Evolutionary conservation across 2,888 invertebrate genomes (phyloP).

Genomic region (Nomada fabriciana): DNA sequence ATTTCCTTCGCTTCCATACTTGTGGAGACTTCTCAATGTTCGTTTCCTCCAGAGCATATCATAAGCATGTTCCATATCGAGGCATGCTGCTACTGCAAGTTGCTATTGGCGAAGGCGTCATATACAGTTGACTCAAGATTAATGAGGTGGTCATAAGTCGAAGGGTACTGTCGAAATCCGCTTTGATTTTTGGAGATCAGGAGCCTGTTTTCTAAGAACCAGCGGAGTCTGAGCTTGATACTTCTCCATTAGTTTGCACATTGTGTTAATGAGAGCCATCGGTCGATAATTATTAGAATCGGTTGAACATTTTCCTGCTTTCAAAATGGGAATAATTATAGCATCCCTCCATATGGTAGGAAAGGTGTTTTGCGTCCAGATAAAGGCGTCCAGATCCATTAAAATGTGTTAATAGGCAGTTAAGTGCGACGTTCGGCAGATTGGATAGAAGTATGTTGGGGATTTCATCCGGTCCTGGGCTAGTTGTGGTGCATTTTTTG

Average conservation of each 20-base stretch:
- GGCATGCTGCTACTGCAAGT: background rate
- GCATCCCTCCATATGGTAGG: background rate
- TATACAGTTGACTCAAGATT: constrained; percentile 3
- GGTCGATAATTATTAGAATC: constrained; percentile 12
- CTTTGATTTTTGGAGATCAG: constrained; percentile 7
- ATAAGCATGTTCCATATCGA: constrained; percentile 14
- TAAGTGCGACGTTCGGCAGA: background rate
- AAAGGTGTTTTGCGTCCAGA: background rate
- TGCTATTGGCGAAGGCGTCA: background rate
- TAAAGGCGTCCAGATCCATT: too few species aligned
- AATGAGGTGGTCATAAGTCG: background rate
- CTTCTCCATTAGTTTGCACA: constrained; percentile 33
- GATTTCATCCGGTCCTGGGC: constrained; percentile 6
- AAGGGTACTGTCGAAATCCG: constrained; percentile 16
- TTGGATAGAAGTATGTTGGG: background rate
- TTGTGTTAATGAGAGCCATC: constrained; percentile 1
- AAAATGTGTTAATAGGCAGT: background rate
- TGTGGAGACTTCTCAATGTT: background rate
- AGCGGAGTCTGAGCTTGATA: constrained; percentile 1
- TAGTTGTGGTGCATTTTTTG: background rate
- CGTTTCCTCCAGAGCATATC: constrained; percentile 23
- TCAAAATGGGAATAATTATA: constrained; percentile 9
- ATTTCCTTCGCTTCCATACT: background rate
- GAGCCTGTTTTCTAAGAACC: background rate
- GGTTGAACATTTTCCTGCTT: background rate